Conservation (phyloP, 2,797 vertebrate species). For the Myripristis murdjan region DNA sequence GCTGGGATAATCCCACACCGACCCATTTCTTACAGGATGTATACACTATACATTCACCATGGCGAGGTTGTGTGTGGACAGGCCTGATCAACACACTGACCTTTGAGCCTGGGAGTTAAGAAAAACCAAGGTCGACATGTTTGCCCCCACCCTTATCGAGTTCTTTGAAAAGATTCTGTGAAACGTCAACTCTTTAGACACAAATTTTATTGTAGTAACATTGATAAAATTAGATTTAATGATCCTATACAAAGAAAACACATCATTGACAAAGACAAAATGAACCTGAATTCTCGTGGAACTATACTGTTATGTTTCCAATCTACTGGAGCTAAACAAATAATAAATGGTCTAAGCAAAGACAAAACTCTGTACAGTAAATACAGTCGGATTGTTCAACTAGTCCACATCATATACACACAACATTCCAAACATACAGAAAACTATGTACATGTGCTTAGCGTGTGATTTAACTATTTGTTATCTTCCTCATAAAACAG, state of each 20-base stretch:
- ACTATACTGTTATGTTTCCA: constrained; percentile 56
- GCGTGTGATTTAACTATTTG: constrained; percentile 51
- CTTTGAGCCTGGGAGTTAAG: neutral
- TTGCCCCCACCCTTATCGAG: neutral
- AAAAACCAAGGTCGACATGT: constrained; percentile 3
- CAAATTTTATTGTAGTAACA: constrained; percentile 79
- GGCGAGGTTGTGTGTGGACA: constrained; percentile 1
- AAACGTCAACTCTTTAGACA: constrained; percentile 37
- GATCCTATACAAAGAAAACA: constrained; percentile 73
- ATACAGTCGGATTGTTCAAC: constrained; percentile 64
- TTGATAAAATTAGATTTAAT: constrained; percentile 74
- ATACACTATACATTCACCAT: constrained; percentile 8
- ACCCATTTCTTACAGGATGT: constrained; percentile 77
- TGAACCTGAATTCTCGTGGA: constrained; percentile 31
- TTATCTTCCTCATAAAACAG: constrained; percentile 58
- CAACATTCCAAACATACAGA: constrained; percentile 74
- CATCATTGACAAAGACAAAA: constrained; percentile 55
- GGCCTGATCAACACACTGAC: neutral
- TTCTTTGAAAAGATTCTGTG: neutral
- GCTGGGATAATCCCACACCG: constrained; percentile 75
- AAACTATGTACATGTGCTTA: constrained; percentile 83
- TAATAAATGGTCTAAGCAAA: constrained; percentile 59
- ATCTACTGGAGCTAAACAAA: constrained; percentile 69
- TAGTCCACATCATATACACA: constrained; percentile 63
- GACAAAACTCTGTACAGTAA: constrained; percentile 70